Percentiles rank a stretch among this genome's conserved stretches.
Conservation (phyloP, 2,113 vertebrate genomes). For the Tychaedon coryphoeus region DNA sequence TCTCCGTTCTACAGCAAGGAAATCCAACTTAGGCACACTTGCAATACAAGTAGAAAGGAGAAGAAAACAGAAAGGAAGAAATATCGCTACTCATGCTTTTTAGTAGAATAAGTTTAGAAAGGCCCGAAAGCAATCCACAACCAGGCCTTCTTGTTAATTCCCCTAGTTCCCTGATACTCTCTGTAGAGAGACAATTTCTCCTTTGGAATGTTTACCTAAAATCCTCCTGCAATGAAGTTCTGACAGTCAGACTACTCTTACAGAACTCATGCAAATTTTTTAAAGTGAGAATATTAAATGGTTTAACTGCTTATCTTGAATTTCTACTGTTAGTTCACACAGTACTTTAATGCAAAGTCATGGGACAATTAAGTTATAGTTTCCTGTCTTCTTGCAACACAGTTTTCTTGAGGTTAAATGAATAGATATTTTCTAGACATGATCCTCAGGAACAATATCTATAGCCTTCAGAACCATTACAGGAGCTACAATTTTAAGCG, state of each 20-base stretch:
- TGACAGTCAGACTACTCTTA: neutral
- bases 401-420: neutral
- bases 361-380: neutral
- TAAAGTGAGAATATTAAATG: neutral
- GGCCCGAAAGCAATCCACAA: neutral
- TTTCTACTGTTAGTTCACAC: neutral
- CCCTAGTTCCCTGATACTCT: neutral
- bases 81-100: neutral
- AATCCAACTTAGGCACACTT: neutral
- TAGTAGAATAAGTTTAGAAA: neutral
- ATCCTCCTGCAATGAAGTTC: neutral
- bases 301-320: neutral
- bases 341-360: neutral
- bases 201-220: neutral
- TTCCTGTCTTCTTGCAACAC: neutral
- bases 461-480: neutral
- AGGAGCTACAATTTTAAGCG: neutral
- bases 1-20: neutral
- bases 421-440: neutral
- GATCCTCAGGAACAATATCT: neutral
- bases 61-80: neutral
- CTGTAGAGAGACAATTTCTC: neutral
- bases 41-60: neutral
- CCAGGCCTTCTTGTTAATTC: neutral
- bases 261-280: neutral